phyloP scores from a whole-genome alignment of 1,140 invertebrate species.

The Thaumetopoea pityocampa region DNA sequence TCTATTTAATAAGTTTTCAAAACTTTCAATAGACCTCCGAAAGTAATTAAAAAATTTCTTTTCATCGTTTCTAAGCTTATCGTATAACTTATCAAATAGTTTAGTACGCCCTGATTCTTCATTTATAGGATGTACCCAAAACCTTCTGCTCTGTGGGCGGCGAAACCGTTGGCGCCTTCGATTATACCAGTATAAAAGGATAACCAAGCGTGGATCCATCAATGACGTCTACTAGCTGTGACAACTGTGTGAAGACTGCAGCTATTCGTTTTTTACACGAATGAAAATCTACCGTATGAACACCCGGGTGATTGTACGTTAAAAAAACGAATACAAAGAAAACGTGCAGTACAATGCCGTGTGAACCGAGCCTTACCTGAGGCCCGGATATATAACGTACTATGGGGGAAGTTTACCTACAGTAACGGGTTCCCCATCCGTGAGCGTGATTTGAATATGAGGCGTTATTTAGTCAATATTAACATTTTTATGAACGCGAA shows the following conservation, averaged over 20 bases:
- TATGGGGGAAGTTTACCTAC: too few species aligned
- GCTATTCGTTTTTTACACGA: too few species aligned
- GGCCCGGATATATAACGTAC: too few species aligned
- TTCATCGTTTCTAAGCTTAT: constrained; percentile 24
- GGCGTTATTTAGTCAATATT: too few species aligned
- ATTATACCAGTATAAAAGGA: constrained; percentile 35
- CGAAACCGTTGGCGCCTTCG: constrained; percentile 26
- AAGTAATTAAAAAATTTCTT: constrained; percentile 22
- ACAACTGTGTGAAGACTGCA: too few species aligned
- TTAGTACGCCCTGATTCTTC: constrained; percentile 22
- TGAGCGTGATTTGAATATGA: too few species aligned
- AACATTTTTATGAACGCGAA: too few species aligned
- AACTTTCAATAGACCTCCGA: constrained; percentile 23
- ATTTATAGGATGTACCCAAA: constrained; percentile 36
- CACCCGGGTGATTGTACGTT: too few species aligned
- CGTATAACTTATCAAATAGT: constrained; percentile 14
- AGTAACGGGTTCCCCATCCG: too few species aligned
- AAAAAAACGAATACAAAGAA: too few species aligned
- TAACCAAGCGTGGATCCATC: constrained; percentile 32
- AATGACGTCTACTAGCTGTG: too few species aligned
- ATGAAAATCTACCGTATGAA: too few species aligned
- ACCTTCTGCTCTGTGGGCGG: constrained; percentile 27
- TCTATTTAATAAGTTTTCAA: constrained; percentile 24
- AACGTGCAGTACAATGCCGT: constrained; percentile 6
- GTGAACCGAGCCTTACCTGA: constrained; percentile 8